A percentile compares a stretch with the other conserved stretches of the same genome.
phyloP scores from a whole-genome alignment of 2,797 vertebrate species.

The Microhierax caerulescens region DNA sequence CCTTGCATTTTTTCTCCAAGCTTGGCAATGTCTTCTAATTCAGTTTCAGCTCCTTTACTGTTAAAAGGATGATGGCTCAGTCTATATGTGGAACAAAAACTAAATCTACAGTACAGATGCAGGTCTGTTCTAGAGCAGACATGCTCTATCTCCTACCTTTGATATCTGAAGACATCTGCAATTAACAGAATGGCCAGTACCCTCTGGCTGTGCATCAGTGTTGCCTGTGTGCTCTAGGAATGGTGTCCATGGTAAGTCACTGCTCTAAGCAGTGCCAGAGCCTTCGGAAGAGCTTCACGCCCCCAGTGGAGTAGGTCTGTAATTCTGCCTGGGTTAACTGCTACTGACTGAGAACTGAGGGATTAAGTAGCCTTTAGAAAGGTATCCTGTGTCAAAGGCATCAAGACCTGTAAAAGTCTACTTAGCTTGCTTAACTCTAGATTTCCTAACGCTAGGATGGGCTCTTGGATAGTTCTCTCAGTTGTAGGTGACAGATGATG shows the following conservation, averaged over 20 bases:
- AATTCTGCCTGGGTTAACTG: neutral
- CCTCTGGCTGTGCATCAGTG: neutral
- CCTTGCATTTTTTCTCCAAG: neutral
- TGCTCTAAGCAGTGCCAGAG: neutral
- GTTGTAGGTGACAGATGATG: neutral
- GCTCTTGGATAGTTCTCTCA: neutral
- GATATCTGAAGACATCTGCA: neutral
- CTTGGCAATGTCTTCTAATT: neutral
- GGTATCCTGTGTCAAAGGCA: neutral
- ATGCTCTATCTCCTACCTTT: neutral
- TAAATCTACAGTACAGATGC: neutral
- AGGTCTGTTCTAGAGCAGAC: neutral
- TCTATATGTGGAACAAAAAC: neutral
- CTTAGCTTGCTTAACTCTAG: neutral
- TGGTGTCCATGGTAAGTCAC: neutral
- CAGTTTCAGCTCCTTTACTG: neutral
- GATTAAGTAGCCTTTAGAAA: neutral
- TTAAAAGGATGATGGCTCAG: neutral
- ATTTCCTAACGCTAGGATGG: neutral
- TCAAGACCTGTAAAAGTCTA: neutral
- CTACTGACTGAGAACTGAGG: neutral
- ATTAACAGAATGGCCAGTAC: neutral
- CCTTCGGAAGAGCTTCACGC: neutral
- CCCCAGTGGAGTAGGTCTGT: neutral
- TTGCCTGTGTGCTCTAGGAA: neutral